A percentile compares a stretch with the other conserved stretches of the same genome.
phyloP scores from a whole-genome alignment of 1,140 invertebrate genomes.

The Apis dorsata region DNA sequence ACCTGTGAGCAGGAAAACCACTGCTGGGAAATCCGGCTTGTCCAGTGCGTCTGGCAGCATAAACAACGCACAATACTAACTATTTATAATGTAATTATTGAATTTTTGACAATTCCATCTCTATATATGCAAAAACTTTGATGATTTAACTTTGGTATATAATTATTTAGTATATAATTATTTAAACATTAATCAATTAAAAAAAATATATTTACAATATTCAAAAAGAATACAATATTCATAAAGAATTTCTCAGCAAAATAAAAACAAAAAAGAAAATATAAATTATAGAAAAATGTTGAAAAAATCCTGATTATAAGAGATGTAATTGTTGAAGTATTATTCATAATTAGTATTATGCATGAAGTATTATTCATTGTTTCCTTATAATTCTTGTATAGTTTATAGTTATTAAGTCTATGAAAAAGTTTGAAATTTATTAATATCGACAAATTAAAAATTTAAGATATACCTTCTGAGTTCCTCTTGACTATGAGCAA shows the following conservation, averaged over 20 bases:
- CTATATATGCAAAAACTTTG: constrained; percentile 25
- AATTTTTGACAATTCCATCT: constrained; percentile 33
- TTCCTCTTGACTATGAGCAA: constrained; percentile 94
- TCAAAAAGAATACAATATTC: neutral
- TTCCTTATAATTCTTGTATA: neutral
- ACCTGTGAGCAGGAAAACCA: constrained; percentile 77
- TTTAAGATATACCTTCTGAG: constrained; percentile 83
- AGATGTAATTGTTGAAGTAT: constrained; percentile 41
- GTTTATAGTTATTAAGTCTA: neutral
- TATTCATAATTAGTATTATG: neutral
- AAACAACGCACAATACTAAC: constrained; percentile 49
- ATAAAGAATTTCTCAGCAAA: neutral
- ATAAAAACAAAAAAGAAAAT: neutral
- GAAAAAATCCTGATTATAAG: neutral
- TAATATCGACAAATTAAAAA: neutral
- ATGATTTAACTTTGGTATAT: neutral
- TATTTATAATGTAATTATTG: constrained; percentile 48
- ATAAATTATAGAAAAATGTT: constrained; percentile 7
- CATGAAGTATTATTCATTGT: constrained; percentile 1
- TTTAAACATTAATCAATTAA: constrained; percentile 16
- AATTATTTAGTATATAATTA: neutral
- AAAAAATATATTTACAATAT: neutral
- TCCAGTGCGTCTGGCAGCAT: constrained; percentile 75
- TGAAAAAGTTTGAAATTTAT: neutral
- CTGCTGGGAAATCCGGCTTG: constrained; percentile 75